Percentiles rank a stretch among this genome's conserved stretches.
Conservation (phyloP, 2,797 vertebrate genomes). For the Pristis pectinata region DNA sequence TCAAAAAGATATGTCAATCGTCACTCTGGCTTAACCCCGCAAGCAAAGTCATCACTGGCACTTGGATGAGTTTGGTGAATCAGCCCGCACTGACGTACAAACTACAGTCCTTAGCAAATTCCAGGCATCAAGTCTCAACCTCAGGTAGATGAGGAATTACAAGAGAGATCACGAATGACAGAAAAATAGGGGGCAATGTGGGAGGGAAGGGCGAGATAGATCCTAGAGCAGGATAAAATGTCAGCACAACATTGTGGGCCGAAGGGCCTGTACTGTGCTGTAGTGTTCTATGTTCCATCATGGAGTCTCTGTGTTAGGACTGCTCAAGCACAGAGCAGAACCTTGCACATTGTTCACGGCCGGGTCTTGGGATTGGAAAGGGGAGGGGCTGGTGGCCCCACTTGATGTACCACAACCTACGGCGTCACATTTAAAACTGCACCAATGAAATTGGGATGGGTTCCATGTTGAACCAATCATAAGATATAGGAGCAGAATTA, state of each 20-base stretch:
- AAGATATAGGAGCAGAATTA: too few relatives aligned
- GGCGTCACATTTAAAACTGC: not conserved
- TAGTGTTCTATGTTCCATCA: too few relatives aligned
- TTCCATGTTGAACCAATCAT: not conserved
- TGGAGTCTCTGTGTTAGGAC: not conserved
- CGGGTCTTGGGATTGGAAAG: not conserved
- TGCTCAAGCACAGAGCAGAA: not conserved
- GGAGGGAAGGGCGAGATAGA: too few relatives aligned
- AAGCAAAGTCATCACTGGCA: not conserved
- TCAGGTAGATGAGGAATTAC: not conserved
- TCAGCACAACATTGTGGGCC: too few relatives aligned
- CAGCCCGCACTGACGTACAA: not conserved
- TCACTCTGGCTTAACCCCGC: not conserved
- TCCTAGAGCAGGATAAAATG: too few relatives aligned
- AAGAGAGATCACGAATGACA: too few relatives aligned
- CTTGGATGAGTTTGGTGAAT: not conserved
- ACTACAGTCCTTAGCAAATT: not conserved
- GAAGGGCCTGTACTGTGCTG: too few relatives aligned
- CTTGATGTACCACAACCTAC: not conserved
- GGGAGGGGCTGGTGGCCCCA: not conserved
- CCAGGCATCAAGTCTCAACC: not conserved
- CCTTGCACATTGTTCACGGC: not conserved
- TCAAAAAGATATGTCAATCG: not conserved
- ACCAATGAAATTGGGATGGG: not conserved
- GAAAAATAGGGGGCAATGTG: too few relatives aligned